Evolutionary conservation across 2,113 vertebrate genomes (phyloP).

Genomic region (Pelmatolapia mariae): DNA sequence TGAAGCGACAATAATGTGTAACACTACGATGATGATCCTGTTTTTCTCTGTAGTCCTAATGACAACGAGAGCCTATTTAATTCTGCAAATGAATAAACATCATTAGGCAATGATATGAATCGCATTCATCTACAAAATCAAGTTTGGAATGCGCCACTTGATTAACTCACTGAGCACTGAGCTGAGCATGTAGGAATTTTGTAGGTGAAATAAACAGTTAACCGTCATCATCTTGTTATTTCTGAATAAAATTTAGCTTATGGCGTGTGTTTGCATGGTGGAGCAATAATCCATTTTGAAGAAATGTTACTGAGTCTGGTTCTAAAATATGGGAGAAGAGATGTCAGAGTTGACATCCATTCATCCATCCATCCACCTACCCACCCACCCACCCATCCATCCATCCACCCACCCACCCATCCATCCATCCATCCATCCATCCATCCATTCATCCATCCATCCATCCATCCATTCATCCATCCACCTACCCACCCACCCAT

Average conservation of each 20-base stretch:
- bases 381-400: background rate
- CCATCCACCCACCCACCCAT: background rate
- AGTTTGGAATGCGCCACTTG: background rate
- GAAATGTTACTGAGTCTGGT: background rate
- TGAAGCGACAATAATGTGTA: background rate
- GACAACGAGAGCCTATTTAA: background rate
- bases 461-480: background rate
- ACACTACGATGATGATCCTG: background rate
- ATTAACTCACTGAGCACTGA: background rate
- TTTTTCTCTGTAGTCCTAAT: constrained; percentile 2
- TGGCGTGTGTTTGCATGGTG: background rate
- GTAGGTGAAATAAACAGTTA: background rate
- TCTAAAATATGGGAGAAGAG: background rate
- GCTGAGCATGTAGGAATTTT: background rate
- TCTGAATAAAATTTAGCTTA: background rate
- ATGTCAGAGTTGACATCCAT: no score
- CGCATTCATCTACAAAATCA: constrained; percentile 24
- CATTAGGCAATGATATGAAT: constrained; percentile 26
- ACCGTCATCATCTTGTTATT: background rate
- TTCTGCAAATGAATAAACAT: constrained; percentile 40
- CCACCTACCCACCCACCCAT: no score
- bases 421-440: background rate
- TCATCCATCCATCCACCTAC: background rate
- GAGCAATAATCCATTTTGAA: background rate
- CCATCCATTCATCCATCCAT: background rate